Evolutionary conservation across 2,888 invertebrate genomes (phyloP), one percentile per base, ranked within the genome.

Genomic region (Parnassius mnemosyne): DNA sequence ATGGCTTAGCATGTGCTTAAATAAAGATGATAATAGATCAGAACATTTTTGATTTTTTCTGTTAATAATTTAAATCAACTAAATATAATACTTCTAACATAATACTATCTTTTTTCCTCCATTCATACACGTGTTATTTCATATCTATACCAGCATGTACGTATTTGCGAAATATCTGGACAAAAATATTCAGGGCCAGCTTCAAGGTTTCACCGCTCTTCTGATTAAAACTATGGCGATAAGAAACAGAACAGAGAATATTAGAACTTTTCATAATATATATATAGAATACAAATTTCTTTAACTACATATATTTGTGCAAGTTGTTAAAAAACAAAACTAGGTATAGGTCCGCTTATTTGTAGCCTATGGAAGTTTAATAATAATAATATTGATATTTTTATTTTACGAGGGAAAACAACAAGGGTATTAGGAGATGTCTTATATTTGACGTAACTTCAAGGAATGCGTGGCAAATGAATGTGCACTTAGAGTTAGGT

Each of bases 121-220:
- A 13, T 13, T 47, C 13, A 20, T 13, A 43, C 50, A 25, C 53
- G 53, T 66, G 56, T 60, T 55, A 47, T 47, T 41, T 52, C 61
- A 72, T 78, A 81, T 82, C 80, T 83, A 80, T 16, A 80, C 78
- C 80, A 75, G 75, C 77, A 73, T 63, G 67, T 71, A 74, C 78
- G 73, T 63, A 69, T 71, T 89, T 83, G 89, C 89, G 76, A 89
- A 90, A 87, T 87, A 85, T 83, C 85, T 85, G 87, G 87, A 89
- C 87, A 87, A 90, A 89, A 89, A 88, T 89, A 86, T 78, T 82
- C 90, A 90, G 84, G 90, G 90, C 88, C 90, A 88, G 81, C 84
- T 85, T 87, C 89, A 90, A 91, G 90, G 90, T 84, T 83, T 84
- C 69, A 70, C 77, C 75, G 84, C 84, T 87, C 89, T 89, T 88